phyloP scores from a whole-genome alignment of 2,888 invertebrate species.

The Tenodera sinensis region DNA sequence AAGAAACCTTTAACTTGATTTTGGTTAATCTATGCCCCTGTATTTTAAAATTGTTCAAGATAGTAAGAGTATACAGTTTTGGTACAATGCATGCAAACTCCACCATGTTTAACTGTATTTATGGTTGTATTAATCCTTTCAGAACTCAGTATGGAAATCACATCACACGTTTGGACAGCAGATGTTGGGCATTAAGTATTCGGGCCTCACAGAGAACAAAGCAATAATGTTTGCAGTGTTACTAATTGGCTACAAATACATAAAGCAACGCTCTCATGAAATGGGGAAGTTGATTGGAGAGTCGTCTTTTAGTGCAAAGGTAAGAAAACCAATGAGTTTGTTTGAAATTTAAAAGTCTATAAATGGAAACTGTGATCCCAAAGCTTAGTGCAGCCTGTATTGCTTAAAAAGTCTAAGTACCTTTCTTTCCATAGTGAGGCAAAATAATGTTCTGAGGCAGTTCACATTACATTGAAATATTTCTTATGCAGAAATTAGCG shows the following conservation, averaged over 20 bases:
- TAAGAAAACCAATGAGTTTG: not conserved
- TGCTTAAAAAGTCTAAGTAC: no score
- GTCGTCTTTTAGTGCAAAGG: not conserved
- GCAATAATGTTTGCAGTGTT: conserved; percentile 32
- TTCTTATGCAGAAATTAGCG: no score
- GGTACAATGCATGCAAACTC: not conserved
- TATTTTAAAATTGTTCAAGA: no score
- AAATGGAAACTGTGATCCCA: no score
- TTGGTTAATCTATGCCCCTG: no score
- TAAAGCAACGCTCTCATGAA: conserved; percentile 30
- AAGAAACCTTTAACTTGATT: no score
- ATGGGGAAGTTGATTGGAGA: not conserved
- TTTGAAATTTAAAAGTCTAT: no score
- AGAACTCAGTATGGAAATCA: conserved; percentile 57
- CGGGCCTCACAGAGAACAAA: conserved; percentile 37
- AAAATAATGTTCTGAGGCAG: no score
- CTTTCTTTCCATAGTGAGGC: no score
- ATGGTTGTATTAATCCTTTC: not conserved
- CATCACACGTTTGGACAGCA: conserved; percentile 80
- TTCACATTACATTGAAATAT: no score
- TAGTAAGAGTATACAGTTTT: no score
- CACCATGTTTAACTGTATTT: not conserved
- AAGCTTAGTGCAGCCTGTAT: no score
- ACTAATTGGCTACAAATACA: conserved; percentile 33
- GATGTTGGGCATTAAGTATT: conserved; percentile 72